A percentile compares a stretch with the other conserved stretches of the same genome.
These are phyloP conservation scores for Apeltes quadracus DNA, from an alignment of 2,113 vertebrate species.

Conservation along the genomic window DNA sequence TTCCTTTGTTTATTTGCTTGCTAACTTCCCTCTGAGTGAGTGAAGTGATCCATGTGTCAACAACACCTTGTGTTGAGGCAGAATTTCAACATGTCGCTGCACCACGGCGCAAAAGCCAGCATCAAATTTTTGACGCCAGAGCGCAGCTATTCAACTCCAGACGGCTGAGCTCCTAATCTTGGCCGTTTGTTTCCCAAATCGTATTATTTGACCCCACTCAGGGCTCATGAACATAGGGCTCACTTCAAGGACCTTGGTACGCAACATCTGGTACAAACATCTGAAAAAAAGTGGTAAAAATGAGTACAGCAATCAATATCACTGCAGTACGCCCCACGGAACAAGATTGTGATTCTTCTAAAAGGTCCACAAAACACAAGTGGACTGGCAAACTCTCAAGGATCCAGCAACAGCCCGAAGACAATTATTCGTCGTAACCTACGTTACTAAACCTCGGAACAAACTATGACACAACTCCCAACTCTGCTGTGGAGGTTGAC, in stretches of 20 bases:
- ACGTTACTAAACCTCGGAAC: neutral
- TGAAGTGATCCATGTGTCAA: constrained; percentile 29
- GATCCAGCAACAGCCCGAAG: neutral
- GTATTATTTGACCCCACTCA: neutral
- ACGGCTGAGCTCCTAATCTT: neutral
- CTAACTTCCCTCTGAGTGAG: constrained; percentile 20
- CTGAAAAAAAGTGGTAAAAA: neutral
- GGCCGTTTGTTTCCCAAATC: neutral
- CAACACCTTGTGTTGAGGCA: neutral
- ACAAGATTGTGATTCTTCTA: neutral
- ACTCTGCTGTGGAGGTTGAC: neutral
- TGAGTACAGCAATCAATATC: neutral
- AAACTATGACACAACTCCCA: too few species aligned
- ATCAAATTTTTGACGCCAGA: neutral
- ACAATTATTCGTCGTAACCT: neutral
- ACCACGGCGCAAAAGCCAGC: neutral
- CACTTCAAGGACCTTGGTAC: neutral
- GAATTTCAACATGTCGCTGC: neutral
- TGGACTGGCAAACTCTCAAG: neutral
- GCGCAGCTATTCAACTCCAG: neutral
- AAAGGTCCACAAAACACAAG: neutral
- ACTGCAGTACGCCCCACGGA: neutral
- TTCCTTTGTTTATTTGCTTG: constrained; percentile 25
- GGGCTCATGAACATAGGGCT: neutral
- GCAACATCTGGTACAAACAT: too few species aligned